Conservation (phyloP, 1,140 invertebrate species). For the Solenopsis fugax region DNA sequence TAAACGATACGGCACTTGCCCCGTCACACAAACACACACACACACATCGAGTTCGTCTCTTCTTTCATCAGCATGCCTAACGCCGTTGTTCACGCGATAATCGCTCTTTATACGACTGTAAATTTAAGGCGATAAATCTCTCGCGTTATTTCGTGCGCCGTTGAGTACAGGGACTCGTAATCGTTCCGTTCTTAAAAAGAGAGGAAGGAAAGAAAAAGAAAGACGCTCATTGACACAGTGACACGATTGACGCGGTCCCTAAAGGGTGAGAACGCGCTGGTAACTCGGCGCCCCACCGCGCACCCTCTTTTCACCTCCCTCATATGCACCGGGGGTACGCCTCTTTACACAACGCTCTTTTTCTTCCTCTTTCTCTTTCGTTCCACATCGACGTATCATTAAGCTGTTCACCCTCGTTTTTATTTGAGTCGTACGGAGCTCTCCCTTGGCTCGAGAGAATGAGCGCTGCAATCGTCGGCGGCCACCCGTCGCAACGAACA, state of each 20-base stretch:
- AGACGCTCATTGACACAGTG: slow-evolving; percentile 78
- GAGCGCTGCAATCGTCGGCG: slow-evolving; percentile 59
- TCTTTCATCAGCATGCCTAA: not conserved
- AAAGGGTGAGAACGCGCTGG: slow-evolving; percentile 61
- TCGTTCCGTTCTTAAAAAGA: slow-evolving; percentile 4
- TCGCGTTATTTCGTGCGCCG: not conserved
- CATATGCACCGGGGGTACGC: slow-evolving; percentile 21
- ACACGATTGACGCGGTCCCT: slow-evolving; percentile 76
- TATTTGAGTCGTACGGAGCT: slow-evolving; percentile 66
- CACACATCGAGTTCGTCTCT: not conserved
- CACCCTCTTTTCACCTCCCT: slow-evolving; percentile 41
- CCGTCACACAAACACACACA: not conserved
- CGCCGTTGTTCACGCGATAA: slow-evolving; percentile 5
- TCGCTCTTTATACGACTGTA: not conserved
- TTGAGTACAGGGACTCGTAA: not conserved
- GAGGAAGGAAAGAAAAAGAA: not conserved
- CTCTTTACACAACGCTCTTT: slow-evolving; percentile 45
- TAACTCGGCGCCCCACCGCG: slow-evolving; percentile 35
- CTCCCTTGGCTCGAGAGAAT: slow-evolving; percentile 32
- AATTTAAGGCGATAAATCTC: slow-evolving; percentile 45
- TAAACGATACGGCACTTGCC: slow-evolving; percentile 43
- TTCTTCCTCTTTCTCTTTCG: slow-evolving; percentile 53
- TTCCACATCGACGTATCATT: slow-evolving; percentile 67
- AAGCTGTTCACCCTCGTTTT: slow-evolving; percentile 73
- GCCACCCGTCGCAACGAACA: slow-evolving; percentile 66